These are phyloP conservation scores for Oryzias curvinotus DNA, from an alignment of 2,113 vertebrate species.

Conservation along the genomic window DNA sequence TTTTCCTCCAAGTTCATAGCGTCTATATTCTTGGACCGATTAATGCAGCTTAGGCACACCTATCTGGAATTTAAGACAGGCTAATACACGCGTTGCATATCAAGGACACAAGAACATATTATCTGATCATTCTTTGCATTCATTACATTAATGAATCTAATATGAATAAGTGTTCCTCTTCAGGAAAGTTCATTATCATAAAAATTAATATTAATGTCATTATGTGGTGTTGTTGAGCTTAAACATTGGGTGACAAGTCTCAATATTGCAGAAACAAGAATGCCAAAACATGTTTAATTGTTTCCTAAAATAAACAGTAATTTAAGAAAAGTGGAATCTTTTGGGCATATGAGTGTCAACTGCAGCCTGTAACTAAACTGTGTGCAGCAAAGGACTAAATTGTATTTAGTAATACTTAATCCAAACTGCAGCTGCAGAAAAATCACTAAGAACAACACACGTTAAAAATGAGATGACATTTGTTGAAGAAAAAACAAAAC, in stretches of 20 bases:
- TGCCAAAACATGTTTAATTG: constrained; percentile 10
- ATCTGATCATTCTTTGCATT: constrained; percentile 75
- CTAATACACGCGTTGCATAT: constrained; percentile 70
- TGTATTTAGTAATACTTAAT: constrained; percentile 80
- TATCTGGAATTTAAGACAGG: constrained; percentile 63
- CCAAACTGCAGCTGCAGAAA: constrained; percentile 21
- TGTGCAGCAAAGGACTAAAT: constrained; percentile 85
- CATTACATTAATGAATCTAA: constrained; percentile 80
- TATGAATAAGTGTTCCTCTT: constrained; percentile 73
- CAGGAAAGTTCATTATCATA: constrained; percentile 71
- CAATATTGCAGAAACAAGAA: constrained; percentile 22
- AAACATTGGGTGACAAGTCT: constrained; percentile 48
- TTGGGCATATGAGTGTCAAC: constrained; percentile 9
- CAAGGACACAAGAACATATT: constrained; percentile 71
- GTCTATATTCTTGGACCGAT: constrained; percentile 64
- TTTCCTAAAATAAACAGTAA: constrained; percentile 11
- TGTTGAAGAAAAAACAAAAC: constrained; percentile 3
- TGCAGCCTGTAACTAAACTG: constrained; percentile 61
- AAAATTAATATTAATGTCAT: constrained; percentile 78
- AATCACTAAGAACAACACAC: constrained; percentile 1
- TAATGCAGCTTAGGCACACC: constrained; percentile 69
- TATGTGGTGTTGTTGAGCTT: constrained; percentile 50
- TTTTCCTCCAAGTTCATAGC: constrained; percentile 57
- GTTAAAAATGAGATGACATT: constrained; percentile 9
- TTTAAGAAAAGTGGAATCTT: not conserved